Base-by-base conservation (phyloP, 1,140 invertebrate species). In the Eurosta solidaginis region DNA sequence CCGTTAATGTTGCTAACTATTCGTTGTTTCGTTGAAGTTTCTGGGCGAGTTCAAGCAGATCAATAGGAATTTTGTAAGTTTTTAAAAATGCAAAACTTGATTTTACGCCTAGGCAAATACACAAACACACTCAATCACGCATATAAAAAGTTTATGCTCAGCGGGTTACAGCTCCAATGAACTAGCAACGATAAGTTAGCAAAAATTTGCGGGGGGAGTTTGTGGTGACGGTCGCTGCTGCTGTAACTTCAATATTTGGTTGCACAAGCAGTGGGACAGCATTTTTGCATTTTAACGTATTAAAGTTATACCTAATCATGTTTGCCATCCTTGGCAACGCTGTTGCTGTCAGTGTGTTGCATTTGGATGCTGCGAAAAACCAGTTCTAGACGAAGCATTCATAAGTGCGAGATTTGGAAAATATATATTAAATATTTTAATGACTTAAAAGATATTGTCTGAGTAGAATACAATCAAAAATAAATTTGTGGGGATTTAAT, bases 81-180 rank as follows among this genome's bases (percentile, higher is more conserved):
- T 29, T 68, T 68, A n/a, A 68, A 68, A 68, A 68, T 68, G 59
- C 59, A 68, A 68, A 68, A 68, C 59, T 68, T 68, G 59, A 68
- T 68, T 68, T 68, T 29, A 68, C n/a, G 59, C 59, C 33, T 22
- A 68, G 33, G 22, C 33, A 68, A 68, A 68, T 40, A 33, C 54
- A 22, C 59, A 40, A 1, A 36, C 36, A 68, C 2, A 40, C 3
- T 5, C 6, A 29, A 22, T 25, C 10, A 2, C 20, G 22, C 20
- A 54, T 10, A 54, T 59, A 17, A 59, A 59, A 59, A 29, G 3
- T 4, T 10, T 40, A 68, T 17, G 22, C 14, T 42, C n/a, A 9
- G 59, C 59, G n/a, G 59, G 29, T 40, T 68, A 29, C 12, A 33
- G 59, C 33, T n/a, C n/a, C n/a, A n/a, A n/a, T n/a, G n/a, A n/a